Conservation (phyloP, 2,797 vertebrate species). For the Muraenolepis orangiensis region DNA sequence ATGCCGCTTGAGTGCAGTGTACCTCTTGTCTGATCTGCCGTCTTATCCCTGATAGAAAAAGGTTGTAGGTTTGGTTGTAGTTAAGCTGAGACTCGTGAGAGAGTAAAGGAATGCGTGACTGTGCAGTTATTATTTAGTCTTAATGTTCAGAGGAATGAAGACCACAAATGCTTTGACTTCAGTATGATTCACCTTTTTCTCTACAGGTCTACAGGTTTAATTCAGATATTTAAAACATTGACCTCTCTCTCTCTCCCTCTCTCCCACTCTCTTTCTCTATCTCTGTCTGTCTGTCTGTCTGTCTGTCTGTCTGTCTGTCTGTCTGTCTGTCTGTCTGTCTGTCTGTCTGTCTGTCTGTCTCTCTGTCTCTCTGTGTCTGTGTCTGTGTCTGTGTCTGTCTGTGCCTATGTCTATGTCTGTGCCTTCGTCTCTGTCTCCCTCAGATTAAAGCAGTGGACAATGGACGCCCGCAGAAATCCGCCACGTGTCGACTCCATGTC, state of each 20-base stretch:
- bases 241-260: background rate
- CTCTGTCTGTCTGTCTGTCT: background rate
- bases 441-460: conserved; percentile 99
- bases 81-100: background rate
- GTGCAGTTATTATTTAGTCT: background rate
- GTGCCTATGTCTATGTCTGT: background rate
- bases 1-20: no score
- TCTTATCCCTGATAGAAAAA: background rate
- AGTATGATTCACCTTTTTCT: background rate
- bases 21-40: background rate
- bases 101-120: background rate
- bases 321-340: background rate
- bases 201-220: no score
- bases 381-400: background rate
- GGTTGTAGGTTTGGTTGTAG: background rate
- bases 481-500: conserved; percentile 89
- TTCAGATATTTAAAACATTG: background rate
- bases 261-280: no score
- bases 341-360: no score
- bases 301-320: background rate
- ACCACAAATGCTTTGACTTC: background rate
- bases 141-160: background rate
- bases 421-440: background rate
- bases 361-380: no score
- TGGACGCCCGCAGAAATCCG: conserved; percentile 93